A percentile compares a stretch with the other conserved stretches of the same genome.
phyloP scores from a whole-genome alignment of 2,113 vertebrate species.

The Xenus cinereus region DNA sequence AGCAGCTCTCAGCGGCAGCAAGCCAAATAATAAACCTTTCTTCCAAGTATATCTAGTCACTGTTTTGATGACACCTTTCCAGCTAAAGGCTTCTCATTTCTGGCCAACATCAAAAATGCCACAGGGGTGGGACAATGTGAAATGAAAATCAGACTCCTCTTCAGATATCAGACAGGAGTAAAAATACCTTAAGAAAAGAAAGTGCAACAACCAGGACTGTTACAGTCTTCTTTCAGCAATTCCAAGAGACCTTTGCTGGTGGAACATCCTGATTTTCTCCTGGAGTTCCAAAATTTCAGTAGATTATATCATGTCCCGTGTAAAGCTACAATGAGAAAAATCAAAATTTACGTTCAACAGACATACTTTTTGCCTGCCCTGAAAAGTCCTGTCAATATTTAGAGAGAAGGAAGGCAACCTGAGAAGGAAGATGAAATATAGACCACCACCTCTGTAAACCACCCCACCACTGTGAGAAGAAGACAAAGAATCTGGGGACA shows the following conservation, averaged over 20 bases:
- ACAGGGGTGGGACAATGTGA: not conserved
- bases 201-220: not conserved
- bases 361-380: not conserved
- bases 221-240: slow-evolving; percentile 6
- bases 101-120: not conserved
- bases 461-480: not conserved
- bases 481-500: not conserved
- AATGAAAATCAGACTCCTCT: not conserved
- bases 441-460: not conserved
- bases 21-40: slow-evolving; percentile 36
- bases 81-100: not conserved
- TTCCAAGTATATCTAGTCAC: slow-evolving; percentile 38
- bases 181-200: slow-evolving; percentile 22
- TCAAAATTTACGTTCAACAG: not conserved
- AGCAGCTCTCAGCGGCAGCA: not conserved
- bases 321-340: not conserved
- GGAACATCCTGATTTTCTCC: not conserved
- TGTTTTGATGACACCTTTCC: slow-evolving; percentile 49
- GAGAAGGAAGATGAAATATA: not conserved
- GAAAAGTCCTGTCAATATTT: not conserved
- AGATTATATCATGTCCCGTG: not conserved
- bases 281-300: not conserved
- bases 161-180: not conserved
- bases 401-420: not conserved
- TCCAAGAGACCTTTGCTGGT: not conserved